Conservation (phyloP, 2,113 vertebrate genomes). For the Rhizomys pruinosus region DNA sequence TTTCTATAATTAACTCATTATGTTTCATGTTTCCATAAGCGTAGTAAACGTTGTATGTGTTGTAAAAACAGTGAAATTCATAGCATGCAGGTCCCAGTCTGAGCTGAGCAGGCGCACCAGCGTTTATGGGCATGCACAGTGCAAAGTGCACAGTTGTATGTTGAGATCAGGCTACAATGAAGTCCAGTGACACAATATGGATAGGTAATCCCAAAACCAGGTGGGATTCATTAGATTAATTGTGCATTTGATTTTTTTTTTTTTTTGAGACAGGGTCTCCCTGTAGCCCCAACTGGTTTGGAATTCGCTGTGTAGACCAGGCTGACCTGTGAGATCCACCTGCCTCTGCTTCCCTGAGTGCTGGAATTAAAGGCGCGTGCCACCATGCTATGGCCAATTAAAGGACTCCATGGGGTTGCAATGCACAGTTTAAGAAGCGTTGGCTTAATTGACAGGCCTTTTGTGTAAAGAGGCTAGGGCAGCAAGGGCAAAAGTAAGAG, state of each 20-base stretch:
- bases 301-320: too few relatives aligned
- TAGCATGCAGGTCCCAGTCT: not conserved
- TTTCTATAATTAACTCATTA: not conserved
- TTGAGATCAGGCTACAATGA: not conserved
- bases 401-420: not conserved
- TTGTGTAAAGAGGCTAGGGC: not conserved
- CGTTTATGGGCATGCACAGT: not conserved
- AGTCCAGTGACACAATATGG: not conserved
- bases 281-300: too few relatives aligned
- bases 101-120: not conserved
- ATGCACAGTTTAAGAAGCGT: not conserved
- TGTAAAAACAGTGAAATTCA: not conserved
- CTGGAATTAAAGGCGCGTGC: too few relatives aligned
- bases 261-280: too few relatives aligned
- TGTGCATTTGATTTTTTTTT: not conserved
- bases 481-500: not conserved
- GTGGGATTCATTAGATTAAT: not conserved
- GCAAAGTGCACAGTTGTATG: not conserved
- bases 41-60: not conserved
- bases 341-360: too few relatives aligned
- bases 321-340: too few relatives aligned
- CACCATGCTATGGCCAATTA: not conserved
- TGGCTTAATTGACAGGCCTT: not conserved
- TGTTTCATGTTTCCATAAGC: not conserved
- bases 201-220: not conserved